Conservation (phyloP, 1,140 invertebrate species). For the Oryctes rhinoceros region DNA sequence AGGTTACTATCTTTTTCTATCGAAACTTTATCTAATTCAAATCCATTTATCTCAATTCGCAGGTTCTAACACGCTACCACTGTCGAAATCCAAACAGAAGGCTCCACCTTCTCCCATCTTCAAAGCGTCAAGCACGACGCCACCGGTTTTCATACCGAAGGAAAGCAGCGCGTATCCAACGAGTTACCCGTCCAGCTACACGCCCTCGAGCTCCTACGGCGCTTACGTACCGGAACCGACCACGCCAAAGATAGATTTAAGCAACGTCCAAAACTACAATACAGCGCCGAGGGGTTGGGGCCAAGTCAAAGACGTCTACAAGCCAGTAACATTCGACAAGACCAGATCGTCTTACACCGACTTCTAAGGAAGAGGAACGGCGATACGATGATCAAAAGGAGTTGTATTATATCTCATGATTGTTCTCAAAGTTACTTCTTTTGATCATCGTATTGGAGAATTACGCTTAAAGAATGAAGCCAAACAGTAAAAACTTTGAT, state of each 20-base stretch:
- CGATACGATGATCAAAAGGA: not conserved
- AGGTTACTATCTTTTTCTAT: no score
- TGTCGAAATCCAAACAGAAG: slow-evolving; percentile 64
- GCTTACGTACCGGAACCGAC: slow-evolving; percentile 56
- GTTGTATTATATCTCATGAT: no score
- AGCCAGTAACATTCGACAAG: slow-evolving; percentile 72
- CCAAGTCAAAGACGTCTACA: slow-evolving; percentile 70
- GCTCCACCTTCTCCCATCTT: slow-evolving; percentile 63
- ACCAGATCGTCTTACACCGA: slow-evolving; percentile 68
- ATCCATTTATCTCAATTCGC: slow-evolving; percentile 44
- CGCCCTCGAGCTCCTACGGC: not conserved
- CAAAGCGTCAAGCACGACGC: slow-evolving; percentile 54
- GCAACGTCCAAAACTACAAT: slow-evolving; percentile 72
- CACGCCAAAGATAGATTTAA: slow-evolving; percentile 50
- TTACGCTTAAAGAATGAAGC: no score
- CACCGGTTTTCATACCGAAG: slow-evolving; percentile 61
- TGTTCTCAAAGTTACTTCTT: not conserved
- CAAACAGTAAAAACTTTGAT: no score
- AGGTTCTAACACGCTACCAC: slow-evolving; percentile 66
- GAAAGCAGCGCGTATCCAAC: slow-evolving; percentile 62
- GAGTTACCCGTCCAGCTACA: slow-evolving; percentile 57
- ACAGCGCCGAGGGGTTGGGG: slow-evolving; percentile 84
- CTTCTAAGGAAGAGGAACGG: slow-evolving; percentile 62
- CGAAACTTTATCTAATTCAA: no score
- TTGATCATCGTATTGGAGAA: no score